phyloP scores from a whole-genome alignment of 2,888 invertebrate genomes.

The Synanthedon vespiformis region DNA sequence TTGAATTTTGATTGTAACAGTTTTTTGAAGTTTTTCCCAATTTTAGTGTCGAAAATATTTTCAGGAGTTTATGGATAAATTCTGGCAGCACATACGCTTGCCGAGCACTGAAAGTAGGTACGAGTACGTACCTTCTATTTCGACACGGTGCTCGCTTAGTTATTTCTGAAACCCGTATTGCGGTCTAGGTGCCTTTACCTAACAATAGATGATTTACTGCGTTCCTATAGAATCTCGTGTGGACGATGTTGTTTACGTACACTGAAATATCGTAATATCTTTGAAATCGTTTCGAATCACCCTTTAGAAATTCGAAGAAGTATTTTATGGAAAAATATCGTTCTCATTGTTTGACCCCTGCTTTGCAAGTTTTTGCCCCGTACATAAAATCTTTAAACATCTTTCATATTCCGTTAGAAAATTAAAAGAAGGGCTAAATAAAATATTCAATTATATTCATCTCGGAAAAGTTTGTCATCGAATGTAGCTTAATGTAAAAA shows the following conservation, averaged over 20 bases:
- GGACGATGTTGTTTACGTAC: slow-evolving; percentile 2
- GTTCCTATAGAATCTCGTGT: slow-evolving; percentile 9
- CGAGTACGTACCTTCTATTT: slow-evolving; percentile 20
- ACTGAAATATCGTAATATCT: not conserved
- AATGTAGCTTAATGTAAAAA: slow-evolving; percentile 45
- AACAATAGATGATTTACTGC: slow-evolving; percentile 35
- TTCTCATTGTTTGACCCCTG: too few species aligned
- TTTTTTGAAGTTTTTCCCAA: too few species aligned
- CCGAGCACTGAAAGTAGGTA: not conserved
- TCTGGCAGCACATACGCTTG: slow-evolving; percentile 26
- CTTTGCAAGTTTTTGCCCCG: too few species aligned
- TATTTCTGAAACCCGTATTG: slow-evolving; percentile 43
- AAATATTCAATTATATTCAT: slow-evolving; percentile 26
- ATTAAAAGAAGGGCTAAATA: slow-evolving; percentile 15
- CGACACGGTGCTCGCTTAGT: slow-evolving; percentile 27
- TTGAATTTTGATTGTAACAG: too few species aligned
- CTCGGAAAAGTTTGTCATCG: slow-evolving; percentile 25
- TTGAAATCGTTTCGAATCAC: not conserved
- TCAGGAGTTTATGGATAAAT: slow-evolving; percentile 25
- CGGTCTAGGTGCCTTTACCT: slow-evolving; percentile 37
- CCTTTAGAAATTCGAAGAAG: too few species aligned
- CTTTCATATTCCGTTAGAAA: slow-evolving; percentile 9
- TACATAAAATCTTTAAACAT: too few species aligned
- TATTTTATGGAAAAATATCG: too few species aligned
- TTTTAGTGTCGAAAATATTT: slow-evolving; percentile 1